Base-by-base conservation (phyloP, 2,113 vertebrate genomes). In the Tringa solitaria region DNA sequence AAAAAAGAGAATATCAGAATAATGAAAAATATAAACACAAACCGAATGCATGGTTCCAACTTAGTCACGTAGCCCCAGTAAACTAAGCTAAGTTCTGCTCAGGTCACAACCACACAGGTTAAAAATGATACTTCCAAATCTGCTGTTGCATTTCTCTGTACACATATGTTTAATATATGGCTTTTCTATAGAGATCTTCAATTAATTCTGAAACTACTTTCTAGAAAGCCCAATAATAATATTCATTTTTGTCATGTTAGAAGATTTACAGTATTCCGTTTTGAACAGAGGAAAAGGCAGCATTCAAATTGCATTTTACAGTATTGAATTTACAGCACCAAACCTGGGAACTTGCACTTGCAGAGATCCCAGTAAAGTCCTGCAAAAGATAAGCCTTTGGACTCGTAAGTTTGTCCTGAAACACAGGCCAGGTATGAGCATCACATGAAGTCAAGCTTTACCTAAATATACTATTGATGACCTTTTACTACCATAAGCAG, bases 31-130 rank as follows among this genome's bases (percentile, higher is more conserved):
- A 50, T 1, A 32, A 46, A 63, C 10, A 74, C 8, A 72, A 92
- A 68, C 0, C 1, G 3, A 73, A 69, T 1, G 1, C 14, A 9
- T 11, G 4, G 23, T 37, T 80, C 37, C 48, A 92, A 5, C 10
- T 4, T 10, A 14, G 28, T 22, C 37, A 72, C 0, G 0, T 2
- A 64, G 14, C 41, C 23, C 2, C 60, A 54, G 12, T 7, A n/a
- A 84, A 54, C 15, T 14, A 61, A 72, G n/a, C 5, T 30, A 59
- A 51, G 12, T 24, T 50, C 51, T 81, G 37, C 27, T 14, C 26
- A 78, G 30, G 16, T 32, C 68, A 87, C 24, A 73, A 24, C 35
- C 11, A 84, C 50, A 41, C 1, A 4, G 22, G 37, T 70, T 54
- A 53, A 59, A 87, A 74, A 2, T 14, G 24, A 15, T 16, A 33